These are phyloP conservation scores for Tachuris rubrigastra DNA, from an alignment of 2,113 vertebrate species.

Conservation along the genomic window DNA sequence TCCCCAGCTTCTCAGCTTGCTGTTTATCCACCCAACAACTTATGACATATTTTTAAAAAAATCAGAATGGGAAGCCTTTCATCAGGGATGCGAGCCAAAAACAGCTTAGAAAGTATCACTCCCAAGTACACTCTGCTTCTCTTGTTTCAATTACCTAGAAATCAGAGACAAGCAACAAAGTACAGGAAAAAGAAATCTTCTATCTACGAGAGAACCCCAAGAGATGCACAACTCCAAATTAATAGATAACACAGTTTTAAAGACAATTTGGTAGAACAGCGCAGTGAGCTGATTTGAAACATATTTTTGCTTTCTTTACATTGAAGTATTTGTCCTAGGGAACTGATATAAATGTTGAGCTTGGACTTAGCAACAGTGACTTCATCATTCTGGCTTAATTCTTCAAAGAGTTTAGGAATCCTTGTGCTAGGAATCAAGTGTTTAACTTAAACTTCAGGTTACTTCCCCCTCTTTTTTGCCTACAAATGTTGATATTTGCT, in stretches of 20 bases:
- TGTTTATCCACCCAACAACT: not conserved
- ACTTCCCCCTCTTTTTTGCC: not conserved
- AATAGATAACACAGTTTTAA: not conserved
- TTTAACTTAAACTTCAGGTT: not conserved
- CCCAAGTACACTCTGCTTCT: not conserved
- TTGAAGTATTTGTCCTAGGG: not conserved
- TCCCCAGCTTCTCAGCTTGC: not conserved
- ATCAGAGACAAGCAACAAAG: not conserved
- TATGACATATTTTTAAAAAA: not conserved
- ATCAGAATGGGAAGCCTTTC: not conserved
- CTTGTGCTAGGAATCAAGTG: not conserved
- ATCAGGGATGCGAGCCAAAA: not conserved
- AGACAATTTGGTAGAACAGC: not conserved
- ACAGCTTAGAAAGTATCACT: not conserved
- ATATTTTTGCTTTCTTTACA: not conserved
- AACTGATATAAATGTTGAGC: not conserved
- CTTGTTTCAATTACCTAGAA: conserved; percentile 43
- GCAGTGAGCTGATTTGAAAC: not conserved
- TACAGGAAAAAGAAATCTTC: not conserved
- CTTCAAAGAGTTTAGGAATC: not conserved
- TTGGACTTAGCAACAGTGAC: not conserved
- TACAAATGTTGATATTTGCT: not conserved
- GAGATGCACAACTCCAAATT: not conserved
- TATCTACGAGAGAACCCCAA: not conserved
- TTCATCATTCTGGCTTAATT: not conserved